Evolutionary conservation across 1,140 invertebrate species (phyloP), one percentile per base, ranked within the genome.

Genomic region (Eubasilissa regina): DNA sequence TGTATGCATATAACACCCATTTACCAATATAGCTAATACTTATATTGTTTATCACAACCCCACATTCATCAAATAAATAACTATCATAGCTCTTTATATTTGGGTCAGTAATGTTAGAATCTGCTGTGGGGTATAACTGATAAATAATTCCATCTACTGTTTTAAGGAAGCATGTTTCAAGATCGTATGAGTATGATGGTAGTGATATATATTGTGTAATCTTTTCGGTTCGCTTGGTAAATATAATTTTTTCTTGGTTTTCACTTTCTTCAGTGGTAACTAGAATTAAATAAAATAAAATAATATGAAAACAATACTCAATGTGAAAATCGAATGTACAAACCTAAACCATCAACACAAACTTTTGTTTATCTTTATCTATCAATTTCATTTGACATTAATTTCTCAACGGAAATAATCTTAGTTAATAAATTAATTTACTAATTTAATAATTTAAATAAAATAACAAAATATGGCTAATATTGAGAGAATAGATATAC

Each of bases 71-170:
- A 51, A 56, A 56, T 56, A 56, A 17, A n/a, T 6, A 0, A 43
- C 4, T 11, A 1, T 25, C 43, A 44, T 35, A 8, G 35, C 8
- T 11, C 6, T 21, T 53, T 0, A 73, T 73, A n/a, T 73, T 73
- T 6, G 75, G 56, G 55, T 77, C 64, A 9, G 79, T 73, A 6
- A 77, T 10, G 17, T 80, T 80, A 12, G 35, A 51, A n/a, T 56
- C 1, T n/a, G 1, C 7, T 62, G 21, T 1, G 0, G 79, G 79
- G 47, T 47, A 77, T 0, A 80, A 7, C 60, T 51, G n/a, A 25
- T 25, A 80, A 62, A 62, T 70, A 48, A 35, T 77, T 35, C 75
- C 79, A 62, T 80, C 48, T 3, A 64, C 55, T 1, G 47, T 17
- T 35, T 48, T 73, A 4, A 80, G 4, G 35, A 58, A 25, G 21